These are phyloP conservation scores for Tricholauxania praeusta DNA, from an alignment of 2,888 invertebrate genomes.

Conservation along the genomic window DNA sequence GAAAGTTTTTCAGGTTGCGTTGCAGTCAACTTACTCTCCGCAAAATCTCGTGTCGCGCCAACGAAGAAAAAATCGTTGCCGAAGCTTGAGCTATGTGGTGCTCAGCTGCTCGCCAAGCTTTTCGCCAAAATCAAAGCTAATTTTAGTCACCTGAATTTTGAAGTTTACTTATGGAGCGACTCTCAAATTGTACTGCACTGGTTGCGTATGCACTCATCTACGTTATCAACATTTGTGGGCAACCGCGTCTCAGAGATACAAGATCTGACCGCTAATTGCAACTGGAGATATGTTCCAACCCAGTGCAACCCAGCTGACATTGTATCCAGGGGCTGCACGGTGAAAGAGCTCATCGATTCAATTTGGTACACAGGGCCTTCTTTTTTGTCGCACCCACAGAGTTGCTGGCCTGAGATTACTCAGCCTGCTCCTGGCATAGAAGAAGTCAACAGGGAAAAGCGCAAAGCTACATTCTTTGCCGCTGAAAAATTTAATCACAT, in stretches of 20 bases:
- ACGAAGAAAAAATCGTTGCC: conserved; percentile 26
- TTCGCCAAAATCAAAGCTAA: conserved; percentile 14
- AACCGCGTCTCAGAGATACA: conserved; percentile 40
- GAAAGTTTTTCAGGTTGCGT: conserved; percentile 10
- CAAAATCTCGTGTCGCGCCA: conserved; percentile 32
- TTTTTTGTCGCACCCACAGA: not conserved
- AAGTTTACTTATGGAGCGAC: conserved; percentile 40
- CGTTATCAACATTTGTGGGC: conserved; percentile 40
- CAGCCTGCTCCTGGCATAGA: not conserved
- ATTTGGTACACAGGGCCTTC: conserved; percentile 38
- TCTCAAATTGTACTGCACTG: conserved; percentile 45
- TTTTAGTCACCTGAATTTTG: not conserved
- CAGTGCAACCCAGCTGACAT: conserved; percentile 30
- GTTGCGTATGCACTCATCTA: conserved; percentile 43
- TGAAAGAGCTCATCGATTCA: conserved; percentile 24
- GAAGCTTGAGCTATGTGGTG: conserved; percentile 30
- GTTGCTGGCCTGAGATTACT: conserved; percentile 7
- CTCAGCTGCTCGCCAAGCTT: conserved; percentile 27
- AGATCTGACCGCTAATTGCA: not conserved
- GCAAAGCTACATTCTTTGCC: not conserved
- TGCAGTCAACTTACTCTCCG: conserved; percentile 10
- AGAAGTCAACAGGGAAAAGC: conserved; percentile 3
- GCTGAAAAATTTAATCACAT: not conserved
- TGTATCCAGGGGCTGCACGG: conserved; percentile 31
- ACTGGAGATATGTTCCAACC: conserved; percentile 24